These are phyloP conservation scores for Eudemis profundana DNA, from an alignment of 2,888 invertebrate genomes.

Conservation along the genomic window DNA sequence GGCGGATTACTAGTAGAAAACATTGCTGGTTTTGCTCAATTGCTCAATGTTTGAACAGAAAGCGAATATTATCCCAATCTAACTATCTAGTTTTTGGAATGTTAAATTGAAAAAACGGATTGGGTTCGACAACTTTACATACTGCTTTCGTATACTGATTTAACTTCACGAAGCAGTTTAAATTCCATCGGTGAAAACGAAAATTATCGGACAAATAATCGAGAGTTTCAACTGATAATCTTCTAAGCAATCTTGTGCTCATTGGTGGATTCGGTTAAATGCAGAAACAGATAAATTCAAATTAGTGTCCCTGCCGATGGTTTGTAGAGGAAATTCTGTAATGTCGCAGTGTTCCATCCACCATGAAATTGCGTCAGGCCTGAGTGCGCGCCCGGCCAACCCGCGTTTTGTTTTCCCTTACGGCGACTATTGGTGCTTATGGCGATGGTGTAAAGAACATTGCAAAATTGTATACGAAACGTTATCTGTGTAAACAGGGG, in stretches of 20 bases:
- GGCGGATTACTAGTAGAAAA: no score
- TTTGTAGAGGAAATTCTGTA: constrained; percentile 57
- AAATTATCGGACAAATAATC: constrained; percentile 11
- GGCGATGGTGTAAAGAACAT: constrained; percentile 50
- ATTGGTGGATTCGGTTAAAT: background rate
- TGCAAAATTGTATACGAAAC: constrained; percentile 31
- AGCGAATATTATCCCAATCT: no score
- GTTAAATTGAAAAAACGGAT: no score
- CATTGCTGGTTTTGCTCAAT: no score
- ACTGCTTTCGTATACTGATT: no score
- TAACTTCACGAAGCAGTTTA: no score
- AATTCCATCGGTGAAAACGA: constrained; percentile 1
- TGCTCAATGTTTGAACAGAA: no score
- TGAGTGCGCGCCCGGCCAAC: constrained; percentile 64
- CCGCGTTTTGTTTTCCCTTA: constrained; percentile 61
- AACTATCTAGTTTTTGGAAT: no score
- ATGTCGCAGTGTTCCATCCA: constrained; percentile 63
- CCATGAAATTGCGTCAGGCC: constrained; percentile 72
- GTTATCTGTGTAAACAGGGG: constrained; percentile 7
- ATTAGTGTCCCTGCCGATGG: constrained; percentile 41
- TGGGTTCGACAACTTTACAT: no score
- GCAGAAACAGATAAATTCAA: constrained; percentile 6
- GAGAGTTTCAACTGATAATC: no score
- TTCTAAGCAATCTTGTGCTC: background rate
- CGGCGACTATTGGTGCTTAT: constrained; percentile 64